A percentile compares a stretch with the other conserved stretches of the same genome.
Conservation (phyloP, 2,113 vertebrate species). For the Ahaetulla prasina region DNA sequence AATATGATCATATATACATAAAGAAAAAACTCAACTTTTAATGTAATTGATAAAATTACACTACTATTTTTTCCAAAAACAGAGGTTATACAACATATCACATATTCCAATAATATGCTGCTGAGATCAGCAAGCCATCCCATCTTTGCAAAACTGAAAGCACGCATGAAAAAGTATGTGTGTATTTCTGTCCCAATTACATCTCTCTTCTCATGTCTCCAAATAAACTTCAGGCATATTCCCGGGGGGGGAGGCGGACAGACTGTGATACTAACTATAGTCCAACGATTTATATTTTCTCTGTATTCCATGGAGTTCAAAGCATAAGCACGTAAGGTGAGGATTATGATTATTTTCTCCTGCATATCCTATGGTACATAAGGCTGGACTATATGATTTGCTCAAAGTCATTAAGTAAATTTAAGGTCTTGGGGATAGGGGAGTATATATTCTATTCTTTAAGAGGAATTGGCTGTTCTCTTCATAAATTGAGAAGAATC, state of each 20-base stretch:
- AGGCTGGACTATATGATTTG: not conserved
- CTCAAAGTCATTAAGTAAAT: not conserved
- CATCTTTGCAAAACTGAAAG: not conserved
- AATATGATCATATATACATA: not conserved
- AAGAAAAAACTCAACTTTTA: not conserved
- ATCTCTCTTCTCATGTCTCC: not conserved
- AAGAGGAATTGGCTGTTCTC: not conserved
- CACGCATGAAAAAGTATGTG: not conserved
- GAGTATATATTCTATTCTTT: not conserved
- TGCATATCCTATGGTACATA: not conserved
- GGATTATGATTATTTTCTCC: not conserved
- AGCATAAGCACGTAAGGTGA: not conserved
- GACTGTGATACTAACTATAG: not conserved
- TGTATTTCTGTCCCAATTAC: not conserved
- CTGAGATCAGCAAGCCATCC: not conserved
- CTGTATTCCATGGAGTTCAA: not conserved
- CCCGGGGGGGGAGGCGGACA: accelerated
- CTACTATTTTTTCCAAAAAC: not conserved
- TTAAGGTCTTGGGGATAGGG: not conserved
- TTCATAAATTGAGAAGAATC: not conserved
- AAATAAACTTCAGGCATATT: not conserved
- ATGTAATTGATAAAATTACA: not conserved
- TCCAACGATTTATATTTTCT: not conserved
- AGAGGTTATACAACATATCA: not conserved
- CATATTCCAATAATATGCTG: not conserved